Evolutionary conservation across 1,140 invertebrate genomes (phyloP), one percentile per base, ranked within the genome.

Genomic region (Drosophila aff.): DNA sequence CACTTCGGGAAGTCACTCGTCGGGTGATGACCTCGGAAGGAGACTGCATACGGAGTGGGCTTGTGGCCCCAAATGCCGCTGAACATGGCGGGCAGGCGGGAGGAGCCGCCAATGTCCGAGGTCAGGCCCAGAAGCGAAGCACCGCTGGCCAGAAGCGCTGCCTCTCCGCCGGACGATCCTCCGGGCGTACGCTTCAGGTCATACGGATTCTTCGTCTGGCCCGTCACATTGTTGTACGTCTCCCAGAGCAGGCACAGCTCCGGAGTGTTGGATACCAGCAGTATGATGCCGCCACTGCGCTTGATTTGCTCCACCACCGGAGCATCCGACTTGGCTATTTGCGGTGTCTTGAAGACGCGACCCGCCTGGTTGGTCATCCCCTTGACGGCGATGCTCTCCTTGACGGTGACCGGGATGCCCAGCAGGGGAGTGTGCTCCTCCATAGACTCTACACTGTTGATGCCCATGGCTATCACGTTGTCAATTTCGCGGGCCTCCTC

Each of bases 231-330:
- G 93, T 99, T 99, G 71, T 95, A 96, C 0, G 96, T 97, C 93
- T 99, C 98, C 95, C 96, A 98, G 93, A 96, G 97, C 94, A 98
- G 94, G 77, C 97, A 98, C n/a, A 98, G 93, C 92, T 99, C 98
- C 3, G 98, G 97, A 2, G 97, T 96, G 92, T 99, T 99, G 18
- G 97, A 98, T 1, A 98, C 96, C n/a, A 92, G 69, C 13, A 99
- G 92, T 5, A 96, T 96, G 76, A 99, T 98, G 16, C 96, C 97
- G n/a, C 98, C 97, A 41, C 96, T 96, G 44, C 95, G 92, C 76
- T 95, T 95, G 18, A 97, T 94, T 16, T 94, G 93, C 28, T 92
- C 93, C 0, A 98, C 95, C 11, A 95, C 95, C 4, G 95, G 95
- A 1, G 97, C 96, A 93, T 98, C 97, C 41, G 94, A 92, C 31